Evolutionary conservation across 2,797 vertebrate species (phyloP), one percentile per base, ranked within the genome.

Genomic region (Ibycter americanus): DNA sequence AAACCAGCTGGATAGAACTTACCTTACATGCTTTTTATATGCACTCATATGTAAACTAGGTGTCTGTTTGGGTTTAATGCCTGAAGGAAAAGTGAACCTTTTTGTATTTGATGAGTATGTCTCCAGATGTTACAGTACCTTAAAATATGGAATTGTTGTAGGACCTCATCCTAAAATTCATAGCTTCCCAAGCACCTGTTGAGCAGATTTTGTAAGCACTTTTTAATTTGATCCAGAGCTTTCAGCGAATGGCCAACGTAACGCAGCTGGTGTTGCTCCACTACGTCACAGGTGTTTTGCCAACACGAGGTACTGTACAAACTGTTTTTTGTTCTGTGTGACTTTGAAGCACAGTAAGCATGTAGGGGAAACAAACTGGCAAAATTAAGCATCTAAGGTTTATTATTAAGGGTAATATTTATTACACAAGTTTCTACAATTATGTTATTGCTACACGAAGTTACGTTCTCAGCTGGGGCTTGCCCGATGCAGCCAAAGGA

Each of bases 341-440:
- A 47, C 68, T 46, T 76, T 20, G 62, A 40, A 85, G 58, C 11
- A 46, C 3, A 78, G 29, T 15, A 38, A 77, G 26, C 29, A 36
- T 1, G 7, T 4, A 47, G 16, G 6, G 36, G 72, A 72, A 91
- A 76, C 17, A 52, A 62, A 68, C 0, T 3, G 38, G 62, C 76
- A 93, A 88, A 86, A 90, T 59, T 71, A 80, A 71, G 40, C 61
- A 38, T 58, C 54, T 62, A 15, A 42, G 20, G 52, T 74, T 96
- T 93, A 83, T 94, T 84, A 90, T 56, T 89, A 87, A 70, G 66
- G 65, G 36, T 56, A 78, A n/a, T 66, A 63, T 70, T 95, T 21
- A 34, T 93, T 93, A 95, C 77, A 89, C 62, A 94, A 87, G 73
- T 79, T 84, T 87, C n/a, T 66, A 87, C 54, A 96, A 88, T 90